phyloP scores from a whole-genome alignment of 2,888 invertebrate genomes.

The Tachina grossa region DNA sequence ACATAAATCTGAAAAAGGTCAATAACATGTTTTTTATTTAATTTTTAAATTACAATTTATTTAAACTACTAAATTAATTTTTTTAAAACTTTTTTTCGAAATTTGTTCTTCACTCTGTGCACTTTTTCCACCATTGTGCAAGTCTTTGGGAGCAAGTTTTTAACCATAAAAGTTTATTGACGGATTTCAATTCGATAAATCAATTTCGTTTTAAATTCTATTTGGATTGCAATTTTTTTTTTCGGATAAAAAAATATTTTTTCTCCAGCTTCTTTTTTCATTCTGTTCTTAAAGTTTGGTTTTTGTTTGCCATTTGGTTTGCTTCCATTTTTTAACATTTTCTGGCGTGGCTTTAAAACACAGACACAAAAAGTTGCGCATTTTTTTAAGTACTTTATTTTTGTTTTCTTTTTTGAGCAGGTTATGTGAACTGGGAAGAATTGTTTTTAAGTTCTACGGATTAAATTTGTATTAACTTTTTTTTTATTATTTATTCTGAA shows the following conservation, averaged over 20 bases:
- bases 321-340: conserved; percentile 30
- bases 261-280: conserved; percentile 28
- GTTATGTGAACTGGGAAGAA: conserved; percentile 8
- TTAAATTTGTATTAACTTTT: conserved; percentile 25
- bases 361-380: conserved; percentile 15
- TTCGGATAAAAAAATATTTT: conserved; percentile 4
- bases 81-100: neutral
- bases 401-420: neutral
- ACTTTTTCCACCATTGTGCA: conserved; percentile 20
- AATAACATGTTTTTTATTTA: too few species aligned
- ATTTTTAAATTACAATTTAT: too few species aligned
- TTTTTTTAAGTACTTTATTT: conserved; percentile 5
- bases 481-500: neutral
- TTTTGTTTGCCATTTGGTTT: conserved; percentile 62
- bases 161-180: conserved; percentile 66
- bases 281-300: conserved; percentile 22
- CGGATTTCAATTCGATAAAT: conserved; percentile 73
- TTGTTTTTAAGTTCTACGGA: conserved; percentile 34
- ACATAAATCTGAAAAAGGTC: too few species aligned
- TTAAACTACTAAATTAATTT: neutral
- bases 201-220: conserved; percentile 71
- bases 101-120: neutral
- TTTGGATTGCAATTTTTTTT: conserved; percentile 44
- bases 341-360: conserved; percentile 33
- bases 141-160: conserved; percentile 46